These are phyloP conservation scores for Euclidia mi DNA, from an alignment of 2,888 invertebrate species.

Conservation along the genomic window DNA sequence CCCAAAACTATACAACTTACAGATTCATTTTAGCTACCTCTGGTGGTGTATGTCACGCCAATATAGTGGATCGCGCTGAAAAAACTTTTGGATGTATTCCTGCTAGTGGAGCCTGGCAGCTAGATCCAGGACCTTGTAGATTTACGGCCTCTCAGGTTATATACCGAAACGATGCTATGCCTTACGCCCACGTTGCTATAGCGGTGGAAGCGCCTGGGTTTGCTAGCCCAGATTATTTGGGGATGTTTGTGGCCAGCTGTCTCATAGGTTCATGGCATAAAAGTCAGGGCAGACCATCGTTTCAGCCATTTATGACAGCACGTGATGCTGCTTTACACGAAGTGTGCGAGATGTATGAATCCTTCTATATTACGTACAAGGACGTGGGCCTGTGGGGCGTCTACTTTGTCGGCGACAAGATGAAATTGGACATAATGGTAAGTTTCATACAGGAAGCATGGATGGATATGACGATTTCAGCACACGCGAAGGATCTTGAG, in stretches of 20 bases:
- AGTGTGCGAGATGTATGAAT: slow-evolving; percentile 76
- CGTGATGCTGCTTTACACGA: slow-evolving; percentile 64
- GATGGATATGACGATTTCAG: slow-evolving; percentile 75
- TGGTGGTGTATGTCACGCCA: slow-evolving; percentile 92
- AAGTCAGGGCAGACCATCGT: slow-evolving; percentile 66
- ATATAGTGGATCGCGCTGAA: slow-evolving; percentile 90
- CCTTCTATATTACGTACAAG: slow-evolving; percentile 80
- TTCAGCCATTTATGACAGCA: slow-evolving; percentile 67
- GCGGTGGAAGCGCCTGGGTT: slow-evolving; percentile 84
- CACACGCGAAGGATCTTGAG: slow-evolving; percentile 63
- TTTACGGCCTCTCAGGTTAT: slow-evolving; percentile 62
- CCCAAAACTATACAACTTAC: slow-evolving; percentile 75
- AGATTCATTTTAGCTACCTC: slow-evolving; percentile 93
- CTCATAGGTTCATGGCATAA: slow-evolving; percentile 80
- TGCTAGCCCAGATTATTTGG: slow-evolving; percentile 67
- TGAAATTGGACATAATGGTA: slow-evolving; percentile 76
- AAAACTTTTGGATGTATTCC: slow-evolving; percentile 84
- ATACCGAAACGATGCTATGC: slow-evolving; percentile 78
- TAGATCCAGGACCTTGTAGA: slow-evolving; percentile 57
- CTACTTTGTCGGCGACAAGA: slow-evolving; percentile 73
- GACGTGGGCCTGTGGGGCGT: slow-evolving; percentile 86
- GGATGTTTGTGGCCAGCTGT: slow-evolving; percentile 71
- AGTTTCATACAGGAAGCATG: slow-evolving; percentile 73
- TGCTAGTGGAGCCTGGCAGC: slow-evolving; percentile 30
- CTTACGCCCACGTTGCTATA: slow-evolving; percentile 79